Conservation (phyloP, 2,888 invertebrate genomes). For the Aporophyla lueneburgensis region DNA sequence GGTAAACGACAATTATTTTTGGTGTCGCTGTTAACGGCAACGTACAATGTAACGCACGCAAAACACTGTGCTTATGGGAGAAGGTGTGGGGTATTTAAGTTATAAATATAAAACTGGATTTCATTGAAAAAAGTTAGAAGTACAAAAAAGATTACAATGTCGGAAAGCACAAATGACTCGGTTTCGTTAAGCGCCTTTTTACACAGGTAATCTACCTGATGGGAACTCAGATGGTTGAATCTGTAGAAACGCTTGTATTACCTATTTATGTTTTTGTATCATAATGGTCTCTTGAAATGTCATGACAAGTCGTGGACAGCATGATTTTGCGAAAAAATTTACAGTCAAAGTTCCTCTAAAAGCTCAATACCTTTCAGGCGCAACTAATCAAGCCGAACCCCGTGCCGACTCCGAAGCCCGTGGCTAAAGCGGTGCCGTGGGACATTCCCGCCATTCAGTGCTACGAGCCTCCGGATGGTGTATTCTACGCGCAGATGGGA, state of each 20-base stretch:
- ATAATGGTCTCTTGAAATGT: background rate
- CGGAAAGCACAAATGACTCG: background rate
- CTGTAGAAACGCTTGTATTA: too few species aligned
- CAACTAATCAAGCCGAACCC: slow-evolving; percentile 80
- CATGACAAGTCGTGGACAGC: background rate
- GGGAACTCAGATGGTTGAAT: background rate
- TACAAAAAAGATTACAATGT: background rate
- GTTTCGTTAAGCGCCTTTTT: background rate
- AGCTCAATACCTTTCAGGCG: background rate
- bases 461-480: slow-evolving; percentile 97
- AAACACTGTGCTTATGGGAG: too few species aligned
- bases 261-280: background rate
- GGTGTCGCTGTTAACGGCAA: too few species aligned
- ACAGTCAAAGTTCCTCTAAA: background rate
- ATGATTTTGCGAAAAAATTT: background rate
- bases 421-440: slow-evolving; percentile 93
- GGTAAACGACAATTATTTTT: background rate
- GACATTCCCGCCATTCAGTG: slow-evolving; percentile 97
- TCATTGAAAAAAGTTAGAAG: background rate
- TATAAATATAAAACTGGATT: background rate
- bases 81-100: background rate
- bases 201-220: background rate
- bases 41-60: background rate
- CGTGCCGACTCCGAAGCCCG: slow-evolving; percentile 92
- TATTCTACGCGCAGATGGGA: slow-evolving; percentile 98